Conservation (phyloP, 2,113 vertebrate genomes). For the Pelvicachromis taeniatus region DNA sequence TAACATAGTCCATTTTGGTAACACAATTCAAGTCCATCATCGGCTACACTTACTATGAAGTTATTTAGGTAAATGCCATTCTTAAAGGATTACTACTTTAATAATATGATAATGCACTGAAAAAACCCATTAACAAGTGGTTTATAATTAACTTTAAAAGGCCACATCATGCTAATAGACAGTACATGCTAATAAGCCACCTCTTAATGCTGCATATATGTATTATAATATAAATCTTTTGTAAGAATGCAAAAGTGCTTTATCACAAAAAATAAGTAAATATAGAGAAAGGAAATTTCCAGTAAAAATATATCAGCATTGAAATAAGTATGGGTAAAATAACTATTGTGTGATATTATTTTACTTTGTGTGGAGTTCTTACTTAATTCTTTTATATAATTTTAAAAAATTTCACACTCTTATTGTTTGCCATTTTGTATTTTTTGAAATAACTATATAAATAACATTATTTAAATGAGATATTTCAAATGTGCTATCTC, state of each 20-base stretch:
- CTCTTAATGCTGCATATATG: background rate
- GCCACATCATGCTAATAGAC: background rate
- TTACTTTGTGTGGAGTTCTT: background rate
- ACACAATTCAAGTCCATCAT: background rate
- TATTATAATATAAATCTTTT: background rate
- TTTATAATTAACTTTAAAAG: background rate
- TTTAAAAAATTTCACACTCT: background rate
- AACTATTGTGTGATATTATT: background rate
- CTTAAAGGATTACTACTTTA: background rate
- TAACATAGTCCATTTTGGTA: background rate
- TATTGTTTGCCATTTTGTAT: background rate
- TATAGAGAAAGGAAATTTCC: background rate
- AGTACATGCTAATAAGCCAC: background rate
- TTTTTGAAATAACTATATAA: background rate
- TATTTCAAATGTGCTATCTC: background rate
- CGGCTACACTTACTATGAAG: background rate
- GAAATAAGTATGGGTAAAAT: background rate
- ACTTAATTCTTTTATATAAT: background rate
- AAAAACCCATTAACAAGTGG: background rate
- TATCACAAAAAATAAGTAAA: background rate
- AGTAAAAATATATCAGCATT: background rate
- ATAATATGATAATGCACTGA: background rate
- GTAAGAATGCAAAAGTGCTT: background rate
- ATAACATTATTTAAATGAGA: background rate
- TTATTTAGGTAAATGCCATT: background rate